Evolutionary conservation across 2,888 invertebrate genomes (phyloP).

Genomic region (Noctua janthina): DNA sequence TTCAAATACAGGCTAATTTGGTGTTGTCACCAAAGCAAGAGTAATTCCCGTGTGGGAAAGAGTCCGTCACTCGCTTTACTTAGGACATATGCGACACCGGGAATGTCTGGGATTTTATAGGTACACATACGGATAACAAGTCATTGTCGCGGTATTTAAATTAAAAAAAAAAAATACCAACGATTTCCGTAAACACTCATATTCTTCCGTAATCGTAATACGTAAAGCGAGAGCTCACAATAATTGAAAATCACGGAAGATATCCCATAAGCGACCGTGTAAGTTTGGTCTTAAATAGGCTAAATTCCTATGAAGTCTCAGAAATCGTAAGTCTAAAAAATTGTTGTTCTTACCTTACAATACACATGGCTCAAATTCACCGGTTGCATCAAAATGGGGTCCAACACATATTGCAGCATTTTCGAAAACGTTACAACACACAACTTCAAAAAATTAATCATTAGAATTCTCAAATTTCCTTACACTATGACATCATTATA

Average conservation of each 20-base stretch:
- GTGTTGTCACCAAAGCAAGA: neutral
- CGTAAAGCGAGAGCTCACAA: too few species aligned
- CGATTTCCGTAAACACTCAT: too few species aligned
- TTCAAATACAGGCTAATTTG: neutral
- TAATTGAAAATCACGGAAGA: too few species aligned
- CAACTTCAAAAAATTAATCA: slow-evolving; percentile 34
- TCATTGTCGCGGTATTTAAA: too few species aligned
- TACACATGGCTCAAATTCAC: slow-evolving; percentile 61
- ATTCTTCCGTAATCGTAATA: too few species aligned
- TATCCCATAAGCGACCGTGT: too few species aligned
- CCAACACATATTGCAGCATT: slow-evolving; percentile 65
- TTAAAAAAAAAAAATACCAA: too few species aligned
- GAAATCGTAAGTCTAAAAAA: neutral
- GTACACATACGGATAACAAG: too few species aligned
- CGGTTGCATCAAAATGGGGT: slow-evolving; percentile 64
- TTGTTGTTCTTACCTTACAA: slow-evolving; percentile 55
- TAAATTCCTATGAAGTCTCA: neutral
- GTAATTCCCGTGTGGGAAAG: too few species aligned
- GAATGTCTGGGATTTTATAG: too few species aligned
- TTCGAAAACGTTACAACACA: slow-evolving; percentile 37
- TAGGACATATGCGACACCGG: too few species aligned
- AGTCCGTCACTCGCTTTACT: too few species aligned
- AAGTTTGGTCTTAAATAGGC: neutral
- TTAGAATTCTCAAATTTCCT: slow-evolving; percentile 42
- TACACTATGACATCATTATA: slow-evolving; percentile 6